These are phyloP conservation scores for Heliconius eleuchia DNA, from an alignment of 1,140 invertebrate genomes.

Conservation along the genomic window DNA sequence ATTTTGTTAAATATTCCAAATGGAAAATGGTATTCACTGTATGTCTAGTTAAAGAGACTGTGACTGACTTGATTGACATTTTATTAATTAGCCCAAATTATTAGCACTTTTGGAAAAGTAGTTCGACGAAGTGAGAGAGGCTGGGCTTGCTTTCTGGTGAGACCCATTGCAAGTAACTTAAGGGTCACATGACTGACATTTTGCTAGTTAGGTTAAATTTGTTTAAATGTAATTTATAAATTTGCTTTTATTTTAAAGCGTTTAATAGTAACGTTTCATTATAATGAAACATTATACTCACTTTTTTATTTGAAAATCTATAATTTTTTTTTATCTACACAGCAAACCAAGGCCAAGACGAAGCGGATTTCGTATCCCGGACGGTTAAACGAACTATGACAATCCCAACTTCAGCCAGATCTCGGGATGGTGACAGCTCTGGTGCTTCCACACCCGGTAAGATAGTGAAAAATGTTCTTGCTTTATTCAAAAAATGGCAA, in stretches of 20 bases:
- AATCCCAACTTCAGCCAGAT: slow-evolving; percentile 53
- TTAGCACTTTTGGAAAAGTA: slow-evolving; percentile 89
- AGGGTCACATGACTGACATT: neutral
- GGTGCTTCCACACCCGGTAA: slow-evolving; percentile 68
- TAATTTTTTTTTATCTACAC: slow-evolving; percentile 2
- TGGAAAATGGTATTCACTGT: slow-evolving; percentile 37
- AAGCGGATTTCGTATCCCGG: slow-evolving; percentile 63
- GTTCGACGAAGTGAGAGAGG: slow-evolving; percentile 92
- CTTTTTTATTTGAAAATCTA: too few relatives aligned
- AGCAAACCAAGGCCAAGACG: slow-evolving; percentile 58
- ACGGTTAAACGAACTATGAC: slow-evolving; percentile 61
- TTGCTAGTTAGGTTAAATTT: neutral
- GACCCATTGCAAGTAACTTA: neutral
- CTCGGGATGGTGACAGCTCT: slow-evolving; percentile 58
- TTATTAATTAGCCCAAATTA: slow-evolving; percentile 86
- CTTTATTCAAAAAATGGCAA: too few relatives aligned
- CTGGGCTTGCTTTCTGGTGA: slow-evolving; percentile 91
- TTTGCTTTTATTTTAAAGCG: too few relatives aligned
- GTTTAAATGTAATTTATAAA: neutral
- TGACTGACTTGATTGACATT: neutral
- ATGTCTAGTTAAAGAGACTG: neutral
- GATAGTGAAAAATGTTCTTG: neutral
- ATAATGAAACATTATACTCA: too few relatives aligned
- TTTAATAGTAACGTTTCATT: too few relatives aligned
- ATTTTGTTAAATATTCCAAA: neutral